These are phyloP conservation scores for Chionodraco myersi DNA, from an alignment of 2,113 vertebrate genomes.

Conservation along the genomic window DNA sequence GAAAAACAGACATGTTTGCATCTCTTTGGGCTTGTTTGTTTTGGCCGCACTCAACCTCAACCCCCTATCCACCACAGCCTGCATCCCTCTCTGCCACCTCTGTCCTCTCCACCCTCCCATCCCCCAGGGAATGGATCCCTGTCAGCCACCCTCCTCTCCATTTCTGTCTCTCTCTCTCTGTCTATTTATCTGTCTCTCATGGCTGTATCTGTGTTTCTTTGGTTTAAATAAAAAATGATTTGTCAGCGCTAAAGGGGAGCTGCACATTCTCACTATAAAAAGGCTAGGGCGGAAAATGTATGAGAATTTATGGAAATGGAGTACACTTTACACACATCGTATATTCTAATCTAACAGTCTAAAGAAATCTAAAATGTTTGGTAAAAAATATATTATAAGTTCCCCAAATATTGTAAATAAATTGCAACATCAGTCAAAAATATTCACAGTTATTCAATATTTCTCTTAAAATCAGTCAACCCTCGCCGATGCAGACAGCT, in stretches of 20 bases:
- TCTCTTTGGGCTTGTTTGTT: constrained; percentile 17
- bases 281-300: too few relatives aligned
- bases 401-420: too few relatives aligned
- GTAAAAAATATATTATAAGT: too few relatives aligned
- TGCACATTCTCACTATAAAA: background rate
- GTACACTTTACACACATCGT: too few relatives aligned
- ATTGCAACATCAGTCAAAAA: too few relatives aligned
- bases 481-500: background rate
- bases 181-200: background rate
- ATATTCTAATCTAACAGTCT: too few relatives aligned
- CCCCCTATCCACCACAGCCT: constrained; percentile 21
- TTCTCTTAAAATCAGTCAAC: too few relatives aligned
- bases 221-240: background rate
- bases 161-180: constrained; percentile 10
- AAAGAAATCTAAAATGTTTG: too few relatives aligned
- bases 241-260: background rate
- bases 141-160: constrained; percentile 31
- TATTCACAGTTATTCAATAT: too few relatives aligned
- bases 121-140: constrained; percentile 45
- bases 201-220: constrained; percentile 4
- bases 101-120: constrained; percentile 23
- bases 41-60: background rate
- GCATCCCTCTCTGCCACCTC: constrained; percentile 22
- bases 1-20: constrained; percentile 21
- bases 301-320: too few relatives aligned